Base-by-base conservation (phyloP, 2,797 vertebrate genomes). In the Sarcoramphus papa region DNA sequence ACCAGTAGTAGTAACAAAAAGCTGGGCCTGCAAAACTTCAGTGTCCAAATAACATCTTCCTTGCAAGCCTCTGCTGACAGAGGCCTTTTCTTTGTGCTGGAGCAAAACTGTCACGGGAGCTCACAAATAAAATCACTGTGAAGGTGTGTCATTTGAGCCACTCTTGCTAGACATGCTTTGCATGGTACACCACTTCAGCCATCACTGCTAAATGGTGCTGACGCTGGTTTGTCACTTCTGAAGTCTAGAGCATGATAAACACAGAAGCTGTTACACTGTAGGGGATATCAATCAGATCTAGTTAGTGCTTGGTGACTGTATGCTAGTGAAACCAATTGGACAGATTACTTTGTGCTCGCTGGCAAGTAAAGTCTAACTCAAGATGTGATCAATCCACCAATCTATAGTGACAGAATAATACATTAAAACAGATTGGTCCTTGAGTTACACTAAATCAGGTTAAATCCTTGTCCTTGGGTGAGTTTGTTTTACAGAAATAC, bases 341-440 rank as follows among this genome's bases (percentile, higher is more conserved):
- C 68, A 92, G 18, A 75, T 82, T 87, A 51, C 81, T 82, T 65
- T 75, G 73, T 70, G 69, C 87, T 96, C 3, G 0, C 33, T 87
- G 85, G 41, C 17, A 31, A 92, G 51, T 63, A 50, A 80, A 72
- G 54, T 91, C 81, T 40, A 33, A 69, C 75, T 93, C 80, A 43
- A 73, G 59, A 86, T 83, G 88, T 92, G 91, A 91, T 91, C 80
- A 96, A 93, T 95, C 92, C 76, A 75, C 63, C 75, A 86, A 90
- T 87, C 79, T 77, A 1, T 27, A 68, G 35, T 93, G 95, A 93
- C 93, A 97, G 90, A 96, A 62, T 78, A 90, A 91, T 74, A 76
- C n/a, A 91, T 89, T 93, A 88, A 91, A 83, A 33, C 41, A 88
- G 82, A 95, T 68, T 82, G 88, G 92, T 89, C 78, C 79, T 85